phyloP scores from a whole-genome alignment of 2,888 invertebrate genomes.

The Tetrapedia diversipes region DNA sequence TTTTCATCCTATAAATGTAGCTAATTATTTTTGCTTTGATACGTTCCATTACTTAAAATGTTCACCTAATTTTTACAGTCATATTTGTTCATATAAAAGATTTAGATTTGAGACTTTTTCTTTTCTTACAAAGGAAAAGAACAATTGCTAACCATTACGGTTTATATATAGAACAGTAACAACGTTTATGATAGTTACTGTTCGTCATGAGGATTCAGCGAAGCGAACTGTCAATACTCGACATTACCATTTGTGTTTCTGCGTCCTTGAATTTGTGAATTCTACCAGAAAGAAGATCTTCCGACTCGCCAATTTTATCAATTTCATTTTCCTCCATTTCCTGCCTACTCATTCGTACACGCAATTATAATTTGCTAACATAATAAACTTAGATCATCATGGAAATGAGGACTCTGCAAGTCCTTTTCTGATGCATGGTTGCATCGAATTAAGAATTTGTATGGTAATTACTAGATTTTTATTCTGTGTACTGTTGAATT shows the following conservation, averaged over 20 bases:
- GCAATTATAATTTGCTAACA: slow-evolving; percentile 6
- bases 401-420: neutral
- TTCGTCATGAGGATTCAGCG: neutral
- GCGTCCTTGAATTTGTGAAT: slow-evolving; percentile 35
- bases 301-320: slow-evolving; percentile 7
- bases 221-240: neutral
- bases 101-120: neutral
- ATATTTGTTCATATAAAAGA: too few relatives aligned
- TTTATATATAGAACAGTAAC: neutral
- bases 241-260: slow-evolving; percentile 2
- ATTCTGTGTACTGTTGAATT: neutral
- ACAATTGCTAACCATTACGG: neutral
- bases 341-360: neutral
- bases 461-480: neutral
- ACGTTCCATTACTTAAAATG: too few relatives aligned
- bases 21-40: too few relatives aligned
- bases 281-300: slow-evolving; percentile 27
- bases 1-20: too few relatives aligned
- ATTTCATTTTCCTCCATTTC: slow-evolving; percentile 1
- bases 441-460: neutral
- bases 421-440: neutral
- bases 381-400: neutral
- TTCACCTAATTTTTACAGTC: too few relatives aligned
- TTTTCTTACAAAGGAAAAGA: neutral
- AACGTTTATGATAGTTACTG: neutral